A percentile compares a stretch with the other conserved stretches of the same genome.
Conservation (phyloP, 2,113 vertebrate genomes). For the Ivindomyrus marchei region DNA sequence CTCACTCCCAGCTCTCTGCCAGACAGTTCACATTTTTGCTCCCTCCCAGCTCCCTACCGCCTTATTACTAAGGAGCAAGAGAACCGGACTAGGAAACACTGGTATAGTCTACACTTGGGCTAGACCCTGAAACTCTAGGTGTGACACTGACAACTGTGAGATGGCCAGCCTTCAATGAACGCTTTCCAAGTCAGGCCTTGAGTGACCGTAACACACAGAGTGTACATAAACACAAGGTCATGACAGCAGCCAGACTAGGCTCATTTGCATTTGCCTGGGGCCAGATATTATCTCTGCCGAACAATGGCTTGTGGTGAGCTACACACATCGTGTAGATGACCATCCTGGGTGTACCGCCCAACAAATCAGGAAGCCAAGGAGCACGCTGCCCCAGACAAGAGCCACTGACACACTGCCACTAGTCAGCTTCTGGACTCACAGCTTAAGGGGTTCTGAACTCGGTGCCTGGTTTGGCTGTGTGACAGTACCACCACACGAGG, state of each 20-base stretch:
- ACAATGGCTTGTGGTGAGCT: neutral
- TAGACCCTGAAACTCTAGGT: neutral
- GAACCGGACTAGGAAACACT: neutral
- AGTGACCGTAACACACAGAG: neutral
- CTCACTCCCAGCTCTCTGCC: neutral
- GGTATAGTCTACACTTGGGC: neutral
- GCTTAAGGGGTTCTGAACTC: neutral
- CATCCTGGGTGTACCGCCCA: neutral
- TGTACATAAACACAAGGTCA: neutral
- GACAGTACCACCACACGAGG: neutral
- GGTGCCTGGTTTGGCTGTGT: neutral
- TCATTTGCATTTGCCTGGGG: slow-evolving; percentile 35
- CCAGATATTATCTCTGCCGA: neutral
- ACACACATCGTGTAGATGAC: neutral
- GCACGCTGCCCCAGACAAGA: neutral
- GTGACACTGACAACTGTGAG: neutral
- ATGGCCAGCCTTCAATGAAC: neutral
- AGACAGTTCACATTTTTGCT: neutral
- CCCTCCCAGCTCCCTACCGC: neutral
- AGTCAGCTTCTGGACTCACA: neutral
- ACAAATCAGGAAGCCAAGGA: neutral
- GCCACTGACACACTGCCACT: neutral
- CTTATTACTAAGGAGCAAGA: neutral
- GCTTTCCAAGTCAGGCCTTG: neutral
- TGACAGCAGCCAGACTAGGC: slow-evolving; percentile 23